These are phyloP conservation scores for Knipowitschia caucasica DNA, from an alignment of 2,797 vertebrate genomes.

Conservation along the genomic window DNA sequence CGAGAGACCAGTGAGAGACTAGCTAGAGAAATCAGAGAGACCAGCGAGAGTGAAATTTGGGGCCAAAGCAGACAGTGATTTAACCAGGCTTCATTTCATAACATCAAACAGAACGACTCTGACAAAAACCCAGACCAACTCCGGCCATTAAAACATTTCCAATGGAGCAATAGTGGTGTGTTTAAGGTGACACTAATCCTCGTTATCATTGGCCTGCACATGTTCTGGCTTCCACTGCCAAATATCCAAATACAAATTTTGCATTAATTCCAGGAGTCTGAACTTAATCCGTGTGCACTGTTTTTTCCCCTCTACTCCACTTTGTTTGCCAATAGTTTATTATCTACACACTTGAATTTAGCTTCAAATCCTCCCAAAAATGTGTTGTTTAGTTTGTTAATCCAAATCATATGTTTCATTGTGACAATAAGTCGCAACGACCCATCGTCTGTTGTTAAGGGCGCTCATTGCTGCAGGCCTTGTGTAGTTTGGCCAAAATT, in stretches of 20 bases:
- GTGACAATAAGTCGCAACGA: background rate
- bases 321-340: background rate
- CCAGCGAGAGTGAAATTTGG: background rate
- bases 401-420: background rate
- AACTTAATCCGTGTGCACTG: background rate
- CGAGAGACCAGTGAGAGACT: no score
- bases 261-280: slow-evolving; percentile 4
- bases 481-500: background rate
- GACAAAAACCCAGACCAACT: background rate
- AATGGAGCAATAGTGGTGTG: slow-evolving; percentile 2
- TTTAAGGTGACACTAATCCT: slow-evolving; percentile 11
- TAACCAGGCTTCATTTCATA: background rate
- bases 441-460: background rate
- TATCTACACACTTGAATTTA: background rate
- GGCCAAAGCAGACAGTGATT: background rate
- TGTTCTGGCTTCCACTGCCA: background rate
- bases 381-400: background rate
- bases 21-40: no score
- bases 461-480: background rate
- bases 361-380: background rate
- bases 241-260: slow-evolving; percentile 4
- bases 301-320: background rate
- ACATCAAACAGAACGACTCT: background rate
- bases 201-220: slow-evolving; percentile 8
- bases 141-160: background rate